These are phyloP conservation scores for Geotrypetes seraphini DNA, from an alignment of 2,797 vertebrate species.

Conservation along the genomic window DNA sequence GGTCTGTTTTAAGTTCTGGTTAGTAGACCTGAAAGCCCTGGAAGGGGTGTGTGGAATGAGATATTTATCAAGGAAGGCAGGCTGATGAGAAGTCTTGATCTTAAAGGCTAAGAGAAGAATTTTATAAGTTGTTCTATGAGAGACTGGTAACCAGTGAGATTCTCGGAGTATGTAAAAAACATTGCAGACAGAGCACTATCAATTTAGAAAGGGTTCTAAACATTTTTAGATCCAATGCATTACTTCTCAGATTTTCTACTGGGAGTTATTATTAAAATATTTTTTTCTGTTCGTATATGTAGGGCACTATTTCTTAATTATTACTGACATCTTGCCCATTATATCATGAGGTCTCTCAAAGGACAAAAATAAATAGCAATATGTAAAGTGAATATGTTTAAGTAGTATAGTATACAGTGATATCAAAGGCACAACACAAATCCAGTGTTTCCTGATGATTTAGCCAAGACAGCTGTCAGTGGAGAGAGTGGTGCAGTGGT, in stretches of 20 bases:
- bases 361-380: constrained; percentile 35
- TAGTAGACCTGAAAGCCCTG: too few relatives aligned
- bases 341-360: constrained; percentile 36
- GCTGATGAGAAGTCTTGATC: too few relatives aligned
- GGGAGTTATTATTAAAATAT: constrained; percentile 36
- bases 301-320: constrained; percentile 43
- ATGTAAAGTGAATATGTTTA: constrained; percentile 37
- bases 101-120: too few relatives aligned
- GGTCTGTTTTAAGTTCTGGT: too few relatives aligned
- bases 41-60: too few relatives aligned
- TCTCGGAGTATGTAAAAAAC: constrained; percentile 34
- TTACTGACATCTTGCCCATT: constrained; percentile 35
- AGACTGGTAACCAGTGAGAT: too few relatives aligned
- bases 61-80: too few relatives aligned
- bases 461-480: too few relatives aligned
- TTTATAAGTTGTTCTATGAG: too few relatives aligned
- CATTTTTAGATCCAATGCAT: constrained; percentile 30
- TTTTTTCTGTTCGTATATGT: constrained; percentile 29
- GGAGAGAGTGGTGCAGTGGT: too few relatives aligned
- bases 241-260: constrained; percentile 26
- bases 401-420: constrained; percentile 16
- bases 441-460: constrained; percentile 24
- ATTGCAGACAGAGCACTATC: constrained; percentile 17
- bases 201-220: constrained; percentile 35
- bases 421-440: constrained; percentile 24